These are phyloP conservation scores for Neuroscelio doddi DNA, from an alignment of 2,888 invertebrate species.

Conservation along the genomic window DNA sequence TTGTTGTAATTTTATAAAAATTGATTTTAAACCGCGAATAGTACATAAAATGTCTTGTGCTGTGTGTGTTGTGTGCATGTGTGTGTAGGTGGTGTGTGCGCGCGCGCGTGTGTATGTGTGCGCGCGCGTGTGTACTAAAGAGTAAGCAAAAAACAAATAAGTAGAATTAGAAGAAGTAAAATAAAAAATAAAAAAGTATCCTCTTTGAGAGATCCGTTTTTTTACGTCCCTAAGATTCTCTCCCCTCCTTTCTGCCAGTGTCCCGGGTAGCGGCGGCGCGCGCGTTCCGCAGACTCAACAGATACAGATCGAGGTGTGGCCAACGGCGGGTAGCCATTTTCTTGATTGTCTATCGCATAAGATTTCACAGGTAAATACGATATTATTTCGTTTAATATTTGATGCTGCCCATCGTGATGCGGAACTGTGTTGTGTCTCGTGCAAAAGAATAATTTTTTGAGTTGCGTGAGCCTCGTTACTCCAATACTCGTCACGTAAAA, in stretches of 20 bases:
- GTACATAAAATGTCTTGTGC: no score
- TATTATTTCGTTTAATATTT: slow-evolving; percentile 30
- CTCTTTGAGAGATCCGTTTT: background rate
- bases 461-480: slow-evolving; percentile 12
- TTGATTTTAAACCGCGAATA: no score
- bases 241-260: slow-evolving; percentile 29
- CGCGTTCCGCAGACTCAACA: slow-evolving; percentile 42
- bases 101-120: no score
- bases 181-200: no score
- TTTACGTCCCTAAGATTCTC: slow-evolving; percentile 36
- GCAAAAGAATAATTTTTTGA: slow-evolving; percentile 4
- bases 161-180: no score
- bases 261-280: no score
- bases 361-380: slow-evolving; percentile 54
- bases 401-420: slow-evolving; percentile 16
- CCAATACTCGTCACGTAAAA: slow-evolving; percentile 14
- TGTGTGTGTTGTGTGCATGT: no score
- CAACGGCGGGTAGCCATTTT: slow-evolving; percentile 54
- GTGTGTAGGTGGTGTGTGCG: no score
- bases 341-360: slow-evolving; percentile 53
- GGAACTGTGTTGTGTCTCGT: slow-evolving; percentile 14
- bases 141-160: no score
- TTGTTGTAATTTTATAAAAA: no score
- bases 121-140: no score
- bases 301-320: slow-evolving; percentile 54